Evolutionary conservation across 2,888 invertebrate genomes (phyloP).

Genomic region (Ptychoptera contaminata): DNA sequence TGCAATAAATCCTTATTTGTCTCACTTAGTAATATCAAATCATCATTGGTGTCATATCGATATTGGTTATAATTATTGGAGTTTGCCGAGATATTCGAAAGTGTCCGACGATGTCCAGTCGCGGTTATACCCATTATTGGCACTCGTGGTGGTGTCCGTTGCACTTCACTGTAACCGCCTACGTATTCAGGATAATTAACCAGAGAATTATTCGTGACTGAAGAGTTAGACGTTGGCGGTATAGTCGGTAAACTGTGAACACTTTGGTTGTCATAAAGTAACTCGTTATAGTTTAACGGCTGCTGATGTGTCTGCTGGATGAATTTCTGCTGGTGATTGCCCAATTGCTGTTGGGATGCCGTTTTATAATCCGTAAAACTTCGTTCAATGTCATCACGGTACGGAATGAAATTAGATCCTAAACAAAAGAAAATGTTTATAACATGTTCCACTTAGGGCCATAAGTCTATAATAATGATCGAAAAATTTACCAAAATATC

Average conservation of each 20-base stretch:
- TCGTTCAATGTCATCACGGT: constrained; percentile 12
- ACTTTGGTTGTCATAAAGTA: too few relatives aligned
- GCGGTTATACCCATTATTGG: constrained; percentile 31
- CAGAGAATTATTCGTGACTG: constrained; percentile 7
- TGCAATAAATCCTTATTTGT: constrained; percentile 17
- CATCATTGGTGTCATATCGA: constrained; percentile 45
- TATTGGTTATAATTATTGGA: constrained; percentile 44
- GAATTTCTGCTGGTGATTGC: too few relatives aligned
- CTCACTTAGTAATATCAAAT: constrained; percentile 11
- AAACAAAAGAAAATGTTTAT: background rate
- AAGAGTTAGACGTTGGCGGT: constrained; percentile 1
- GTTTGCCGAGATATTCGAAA: constrained; percentile 53
- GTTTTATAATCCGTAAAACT: too few relatives aligned
- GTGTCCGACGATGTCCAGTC: constrained; percentile 52
- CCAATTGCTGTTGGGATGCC: too few relatives aligned
- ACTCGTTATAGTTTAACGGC: too few relatives aligned
- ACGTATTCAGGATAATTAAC: constrained; percentile 25
- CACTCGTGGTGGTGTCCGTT: constrained; percentile 18
- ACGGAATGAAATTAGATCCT: constrained; percentile 31
- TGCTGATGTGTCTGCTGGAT: too few relatives aligned
- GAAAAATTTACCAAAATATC: constrained; percentile 22
- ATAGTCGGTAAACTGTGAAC: too few relatives aligned
- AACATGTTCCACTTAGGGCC: too few relatives aligned
- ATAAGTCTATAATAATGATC: too few relatives aligned
- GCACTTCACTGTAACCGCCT: constrained; percentile 23